Evolutionary conservation across 2,888 invertebrate genomes (phyloP), one percentile per base, ranked within the genome.

Genomic region (Osmoderma eremita): DNA sequence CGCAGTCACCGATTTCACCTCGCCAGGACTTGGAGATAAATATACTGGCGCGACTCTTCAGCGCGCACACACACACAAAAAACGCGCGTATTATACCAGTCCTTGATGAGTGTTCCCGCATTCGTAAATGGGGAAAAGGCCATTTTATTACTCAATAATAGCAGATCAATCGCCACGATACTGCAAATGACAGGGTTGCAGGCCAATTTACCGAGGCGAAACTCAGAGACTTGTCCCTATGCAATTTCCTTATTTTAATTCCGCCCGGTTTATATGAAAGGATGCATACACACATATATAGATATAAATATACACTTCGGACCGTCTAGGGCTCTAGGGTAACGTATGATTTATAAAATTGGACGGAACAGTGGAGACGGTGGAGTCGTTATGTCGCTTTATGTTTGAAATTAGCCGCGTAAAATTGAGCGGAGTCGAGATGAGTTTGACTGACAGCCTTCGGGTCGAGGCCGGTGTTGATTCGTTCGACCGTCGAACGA

Each of bases 141-240:
- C 73, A 73, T 75, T 75, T 75, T 75, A 75, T 75, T 75, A 74
- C 75, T 74, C 75, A 75, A 75, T 75, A 75, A 75, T 75, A 71
- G 58, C 70, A 69, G 70, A 70, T 70, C 70, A 65, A 71, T 71
- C 69, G 72, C 67, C 63, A 73, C 72, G 75, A 75, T 74, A 72
- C 74, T 72, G 69, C 71, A 71, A 74, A 75, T 75, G 75, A 75
- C 74, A 74, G 74, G 75, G 75, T 75, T 69, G 70, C 39, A 63
- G 67, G 72, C 8, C 73, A 74, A 74, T 74, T 74, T 74, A 66
- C 71, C 66, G 45, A 41, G 49, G 49, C 65, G 18, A 51, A 45
- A 63, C 63, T 24, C 24, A 3, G 24, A 24, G 50, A 38, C 41
- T 48, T 69, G 65, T 70, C 71, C 63, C 58, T 69, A 68, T 71